A percentile compares a stretch with the other conserved stretches of the same genome.
phyloP scores from a whole-genome alignment of 2,113 vertebrate species.

The Pseudorectes ferrugineus region DNA sequence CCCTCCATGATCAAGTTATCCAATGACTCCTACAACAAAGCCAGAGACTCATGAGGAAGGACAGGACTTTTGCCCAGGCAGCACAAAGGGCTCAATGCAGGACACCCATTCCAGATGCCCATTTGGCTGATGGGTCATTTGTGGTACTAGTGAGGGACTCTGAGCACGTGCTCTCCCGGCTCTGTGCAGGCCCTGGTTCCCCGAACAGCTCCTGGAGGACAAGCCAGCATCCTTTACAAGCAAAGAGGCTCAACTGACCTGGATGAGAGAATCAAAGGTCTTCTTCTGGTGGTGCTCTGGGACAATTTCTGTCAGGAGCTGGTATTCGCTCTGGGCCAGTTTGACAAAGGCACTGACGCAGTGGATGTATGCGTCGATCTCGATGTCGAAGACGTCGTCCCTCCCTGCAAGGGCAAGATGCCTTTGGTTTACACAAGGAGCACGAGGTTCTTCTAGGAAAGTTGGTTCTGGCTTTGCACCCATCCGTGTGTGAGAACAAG shows the following conservation, averaged over 20 bases:
- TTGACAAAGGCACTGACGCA: conserved; percentile 95
- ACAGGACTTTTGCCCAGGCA: background rate
- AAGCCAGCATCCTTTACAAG: background rate
- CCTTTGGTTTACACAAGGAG: background rate
- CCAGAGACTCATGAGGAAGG: background rate
- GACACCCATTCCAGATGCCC: background rate
- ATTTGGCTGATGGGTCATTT: background rate
- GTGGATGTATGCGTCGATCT: conserved; percentile 96
- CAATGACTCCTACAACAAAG: conserved; percentile 83
- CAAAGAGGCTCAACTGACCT: conserved; percentile 71
- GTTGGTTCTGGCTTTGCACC: background rate
- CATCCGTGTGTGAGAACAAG: background rate
- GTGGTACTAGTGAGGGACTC: background rate
- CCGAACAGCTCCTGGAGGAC: background rate
- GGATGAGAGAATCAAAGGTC: conserved; percentile 97
- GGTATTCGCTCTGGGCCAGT: conserved; percentile 94
- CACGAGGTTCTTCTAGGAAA: background rate
- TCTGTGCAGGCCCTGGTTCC: background rate
- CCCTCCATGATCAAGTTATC: conserved; percentile 96
- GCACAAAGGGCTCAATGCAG: background rate
- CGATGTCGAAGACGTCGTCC: conserved; percentile 91
- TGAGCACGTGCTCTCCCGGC: background rate
- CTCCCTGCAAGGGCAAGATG: conserved; percentile 78
- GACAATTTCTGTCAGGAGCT: conserved; percentile 86
- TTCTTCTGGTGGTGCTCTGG: conserved; percentile 98